Percentiles rank a stretch among this genome's conserved stretches.
Conservation (phyloP, 2,113 vertebrate genomes). For the Tapirus terrestris region DNA sequence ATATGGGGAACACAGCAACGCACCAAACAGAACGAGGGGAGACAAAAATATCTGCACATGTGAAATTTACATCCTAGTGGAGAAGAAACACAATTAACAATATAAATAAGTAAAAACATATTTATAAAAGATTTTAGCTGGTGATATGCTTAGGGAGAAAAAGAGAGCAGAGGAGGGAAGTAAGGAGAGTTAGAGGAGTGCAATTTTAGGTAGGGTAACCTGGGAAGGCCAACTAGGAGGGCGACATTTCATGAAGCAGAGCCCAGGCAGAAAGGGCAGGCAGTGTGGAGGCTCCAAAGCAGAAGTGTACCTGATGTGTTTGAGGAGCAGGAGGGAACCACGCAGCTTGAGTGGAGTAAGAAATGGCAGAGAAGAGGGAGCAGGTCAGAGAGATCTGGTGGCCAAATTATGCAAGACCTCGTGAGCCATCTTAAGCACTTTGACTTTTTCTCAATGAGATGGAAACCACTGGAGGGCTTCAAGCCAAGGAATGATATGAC, state of each 20-base stretch:
- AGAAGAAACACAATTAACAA: background rate
- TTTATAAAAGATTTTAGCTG: background rate
- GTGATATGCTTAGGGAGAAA: background rate
- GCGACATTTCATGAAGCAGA: background rate
- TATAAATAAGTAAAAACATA: background rate
- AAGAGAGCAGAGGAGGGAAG: background rate
- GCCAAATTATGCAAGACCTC: no score
- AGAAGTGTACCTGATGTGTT: accelerated
- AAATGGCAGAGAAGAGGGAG: background rate
- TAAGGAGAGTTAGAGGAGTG: background rate
- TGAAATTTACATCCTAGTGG: no score
- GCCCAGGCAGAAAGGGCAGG: background rate
- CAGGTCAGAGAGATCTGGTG: background rate
- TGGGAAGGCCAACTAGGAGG: background rate
- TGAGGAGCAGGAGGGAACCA: background rate
- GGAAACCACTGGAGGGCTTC: background rate
- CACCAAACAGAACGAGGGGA: background rate
- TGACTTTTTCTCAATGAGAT: background rate
- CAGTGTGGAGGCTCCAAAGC: accelerated
- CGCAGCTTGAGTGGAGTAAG: accelerated
- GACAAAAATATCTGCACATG: background rate
- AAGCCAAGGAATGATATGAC: background rate
- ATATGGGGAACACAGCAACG: no score
- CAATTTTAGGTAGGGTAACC: background rate
- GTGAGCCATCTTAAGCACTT: background rate